phyloP scores from a whole-genome alignment of 1,140 invertebrate genomes.

The Acyrthosiphon pisum region DNA sequence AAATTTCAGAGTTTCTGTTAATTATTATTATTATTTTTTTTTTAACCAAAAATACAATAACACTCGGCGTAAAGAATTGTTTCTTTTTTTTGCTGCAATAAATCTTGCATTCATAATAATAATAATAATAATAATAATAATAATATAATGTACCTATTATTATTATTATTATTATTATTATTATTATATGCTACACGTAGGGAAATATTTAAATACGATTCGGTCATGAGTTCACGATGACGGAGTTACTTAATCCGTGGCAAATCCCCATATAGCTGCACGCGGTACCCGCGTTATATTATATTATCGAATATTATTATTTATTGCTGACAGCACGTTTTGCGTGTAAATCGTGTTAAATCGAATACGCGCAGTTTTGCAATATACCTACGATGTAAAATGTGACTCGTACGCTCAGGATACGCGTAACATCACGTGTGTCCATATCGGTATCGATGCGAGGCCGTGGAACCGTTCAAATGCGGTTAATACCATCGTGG shows the following conservation, averaged over 20 bases:
- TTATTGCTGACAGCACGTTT: constrained; percentile 40
- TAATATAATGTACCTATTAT: neutral
- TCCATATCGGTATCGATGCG: constrained; percentile 9
- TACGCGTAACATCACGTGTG: constrained; percentile 31
- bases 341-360: constrained; percentile 19
- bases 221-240: constrained; percentile 24
- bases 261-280: neutral
- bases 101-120: neutral
- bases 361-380: constrained; percentile 23
- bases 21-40: neutral
- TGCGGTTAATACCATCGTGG: neutral
- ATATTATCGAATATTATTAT: constrained; percentile 12
- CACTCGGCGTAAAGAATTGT: neutral
- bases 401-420: neutral
- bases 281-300: neutral
- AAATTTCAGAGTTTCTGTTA: neutral
- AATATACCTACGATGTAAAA: neutral
- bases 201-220: constrained; percentile 23
- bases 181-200: neutral
- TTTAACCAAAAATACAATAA: neutral
- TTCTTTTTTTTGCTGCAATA: neutral
- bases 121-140: too few relatives aligned
- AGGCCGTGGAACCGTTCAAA: neutral
- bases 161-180: neutral
- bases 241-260: constrained; percentile 19